Evolutionary conservation across 2,888 invertebrate genomes (phyloP).

Genomic region (Nyleta sp.): DNA sequence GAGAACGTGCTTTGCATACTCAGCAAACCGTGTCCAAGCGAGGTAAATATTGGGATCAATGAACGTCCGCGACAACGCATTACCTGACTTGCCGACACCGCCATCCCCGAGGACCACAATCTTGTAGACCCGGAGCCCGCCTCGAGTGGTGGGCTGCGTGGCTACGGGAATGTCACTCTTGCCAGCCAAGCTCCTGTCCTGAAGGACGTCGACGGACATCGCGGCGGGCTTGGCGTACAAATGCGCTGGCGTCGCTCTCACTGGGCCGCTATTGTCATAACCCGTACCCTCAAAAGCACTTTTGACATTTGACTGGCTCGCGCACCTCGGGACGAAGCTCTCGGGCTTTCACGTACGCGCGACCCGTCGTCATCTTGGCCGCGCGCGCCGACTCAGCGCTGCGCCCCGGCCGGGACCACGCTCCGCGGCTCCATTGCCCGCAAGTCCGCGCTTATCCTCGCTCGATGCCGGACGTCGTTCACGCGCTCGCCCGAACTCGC

Average conservation of each 20-base stretch:
- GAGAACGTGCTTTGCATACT: no score
- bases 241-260: constrained; percentile 33
- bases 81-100: constrained; percentile 95
- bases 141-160: constrained; percentile 83
- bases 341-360: constrained; percentile 36
- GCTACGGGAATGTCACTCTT: constrained; percentile 71
- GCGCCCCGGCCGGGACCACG: neutral
- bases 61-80: neutral
- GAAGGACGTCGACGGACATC: constrained; percentile 62
- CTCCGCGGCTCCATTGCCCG: constrained; percentile 13
- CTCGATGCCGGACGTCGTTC: constrained; percentile 10
- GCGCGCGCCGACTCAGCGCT: constrained; percentile 51
- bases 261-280: constrained; percentile 49
- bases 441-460: neutral
- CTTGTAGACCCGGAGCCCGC: constrained; percentile 89
- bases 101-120: constrained; percentile 96
- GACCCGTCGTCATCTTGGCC: constrained; percentile 44
- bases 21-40: no score
- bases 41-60: no score
- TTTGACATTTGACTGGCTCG: constrained; percentile 51
- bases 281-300: constrained; percentile 48
- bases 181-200: constrained; percentile 69
- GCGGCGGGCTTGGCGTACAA: constrained; percentile 37
- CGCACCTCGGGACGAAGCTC: constrained; percentile 40
- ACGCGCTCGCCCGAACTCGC: neutral